Evolutionary conservation across 2,797 vertebrate species (phyloP), one percentile per base, ranked within the genome.

Genomic region (Eulemur mongoz): DNA sequence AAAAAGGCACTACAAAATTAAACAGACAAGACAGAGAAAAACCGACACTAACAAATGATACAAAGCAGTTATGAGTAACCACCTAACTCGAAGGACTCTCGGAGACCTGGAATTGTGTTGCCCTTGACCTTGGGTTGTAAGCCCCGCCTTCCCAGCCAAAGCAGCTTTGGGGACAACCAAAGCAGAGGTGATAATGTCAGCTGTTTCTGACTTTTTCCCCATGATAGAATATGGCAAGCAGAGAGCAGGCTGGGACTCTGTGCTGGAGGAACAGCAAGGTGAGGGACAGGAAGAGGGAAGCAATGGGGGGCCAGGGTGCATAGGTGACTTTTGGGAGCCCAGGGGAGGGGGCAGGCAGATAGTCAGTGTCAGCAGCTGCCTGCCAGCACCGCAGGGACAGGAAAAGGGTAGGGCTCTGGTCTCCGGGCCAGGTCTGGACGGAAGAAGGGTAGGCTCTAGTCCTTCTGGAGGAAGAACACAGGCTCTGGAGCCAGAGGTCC

Each of bases 371-470:
- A 50, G 32, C 9, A 14, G 9, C 25, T 93, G 63, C 59, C 57
- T 27, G 45, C 54, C 38, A 57, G 48, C 15, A 40, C 12, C 0
- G 0, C 4, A 67, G 14, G 50, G 54, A 32, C 4, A 69, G 9
- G 43, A 1, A 75, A 86, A 20, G 25, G 27, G 30, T 3, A 80
- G 38, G 10, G 27, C 40, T 61, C 69, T 38, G 12, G 38, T n/a
- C 40, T 67, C 35, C 30, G 20, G 10, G n/a, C 25, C 57, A 52
- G 72, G 38, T 70, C 11, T 30, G 84, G 65, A 50, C 4, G 57
- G 72, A 35, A 61, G 15, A 10, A 45, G 73, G 27, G 32, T 2
- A 43, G 54, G 38, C 1, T 5, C 23, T 48, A 25, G 17, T n/a
- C 25, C 18, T 20, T 25, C 7, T 18, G 38, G 32, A 70, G 27